Evolutionary conservation across 2,113 vertebrate species (phyloP).

Genomic region (Sander vitreus): DNA sequence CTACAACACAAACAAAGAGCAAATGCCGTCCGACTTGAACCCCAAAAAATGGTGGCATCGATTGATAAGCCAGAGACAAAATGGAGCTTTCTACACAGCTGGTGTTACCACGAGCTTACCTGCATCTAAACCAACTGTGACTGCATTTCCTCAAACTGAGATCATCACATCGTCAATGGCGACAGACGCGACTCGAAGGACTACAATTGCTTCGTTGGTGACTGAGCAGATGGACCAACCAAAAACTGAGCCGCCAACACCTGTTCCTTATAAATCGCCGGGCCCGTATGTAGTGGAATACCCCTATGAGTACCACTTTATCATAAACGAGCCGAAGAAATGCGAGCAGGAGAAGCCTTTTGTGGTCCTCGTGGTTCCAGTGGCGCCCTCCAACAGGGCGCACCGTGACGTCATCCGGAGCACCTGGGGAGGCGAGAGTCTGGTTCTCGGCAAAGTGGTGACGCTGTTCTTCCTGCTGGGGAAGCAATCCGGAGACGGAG

Average conservation of each 20-base stretch:
- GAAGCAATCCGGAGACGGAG: neutral
- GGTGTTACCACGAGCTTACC: rapidly evolving
- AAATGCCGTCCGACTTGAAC: neutral
- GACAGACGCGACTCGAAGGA: rapidly evolving
- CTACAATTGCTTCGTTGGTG: rapidly evolving
- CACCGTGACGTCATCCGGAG: constrained; percentile 70
- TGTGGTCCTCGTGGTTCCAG: constrained; percentile 81
- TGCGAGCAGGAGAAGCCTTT: constrained; percentile 72
- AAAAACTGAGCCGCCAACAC: rapidly evolving
- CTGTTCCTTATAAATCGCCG: constrained; percentile 23
- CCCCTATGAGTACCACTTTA: constrained; percentile 74
- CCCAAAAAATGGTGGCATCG: neutral
- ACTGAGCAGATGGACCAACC: no score
- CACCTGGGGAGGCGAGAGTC: constrained; percentile 80
- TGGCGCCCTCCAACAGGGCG: constrained; percentile 65
- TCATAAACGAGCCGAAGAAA: constrained; percentile 73
- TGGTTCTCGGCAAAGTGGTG: constrained; percentile 60
- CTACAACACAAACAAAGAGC: neutral
- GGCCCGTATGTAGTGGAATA: constrained; percentile 75
- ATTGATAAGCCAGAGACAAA: neutral
- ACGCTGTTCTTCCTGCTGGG: constrained; percentile 81
- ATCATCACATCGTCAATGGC: no score
- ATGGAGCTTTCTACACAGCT: rapidly evolving
- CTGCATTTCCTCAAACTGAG: no score
- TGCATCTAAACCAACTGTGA: neutral